Base-by-base conservation (phyloP, 2,797 vertebrate species). In the Acanthurus tractus region DNA sequence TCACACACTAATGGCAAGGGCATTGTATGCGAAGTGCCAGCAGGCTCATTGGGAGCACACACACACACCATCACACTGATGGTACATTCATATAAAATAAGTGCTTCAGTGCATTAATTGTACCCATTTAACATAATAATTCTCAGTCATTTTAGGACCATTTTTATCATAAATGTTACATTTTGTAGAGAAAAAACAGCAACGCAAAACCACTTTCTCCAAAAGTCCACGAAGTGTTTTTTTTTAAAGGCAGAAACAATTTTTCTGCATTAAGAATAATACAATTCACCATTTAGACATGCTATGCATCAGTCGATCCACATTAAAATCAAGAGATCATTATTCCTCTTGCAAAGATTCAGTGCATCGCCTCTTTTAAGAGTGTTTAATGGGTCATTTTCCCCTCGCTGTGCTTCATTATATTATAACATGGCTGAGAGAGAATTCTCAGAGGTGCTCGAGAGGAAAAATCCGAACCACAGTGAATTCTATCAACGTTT, bases 401-500 rank as follows among this genome's bases (percentile, higher is more conserved):
- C 40, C 22, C 46, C 54, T 72, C 38, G 38, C 49, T 1, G 4
- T 61, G 64, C 42, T 72, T 88, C 70, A 86, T 88, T 84, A 79
- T 71, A 67, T 58, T 69, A 58, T 46, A 77, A 69, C 62, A 78
- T 70, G 55, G 12, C 56, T 65, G 55, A 72, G 71, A 80, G 74
- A 69, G 46, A 58, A 83, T 89, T 85, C 68, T 76, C 44, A 70
- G 36, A 64, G 55, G 45, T 42, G 76, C 68, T 86, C 22, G 3
- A 82, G 52, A 77, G 57, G 45, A 83, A 62, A 76, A 63, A 70
- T 81, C 62, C 40, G 73, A 89, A 79, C 50, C 52, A 38, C 62
- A n/a, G 23, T 63, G 68, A 78, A 77, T 79, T 63, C 68, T 76
- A 56, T 83, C 69, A 76, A 63, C 38, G 77, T 85, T 79, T 77